A percentile compares a stretch with the other conserved stretches of the same genome.
phyloP scores from a whole-genome alignment of 1,140 invertebrate genomes.

The Galendromus occidentalis region DNA sequence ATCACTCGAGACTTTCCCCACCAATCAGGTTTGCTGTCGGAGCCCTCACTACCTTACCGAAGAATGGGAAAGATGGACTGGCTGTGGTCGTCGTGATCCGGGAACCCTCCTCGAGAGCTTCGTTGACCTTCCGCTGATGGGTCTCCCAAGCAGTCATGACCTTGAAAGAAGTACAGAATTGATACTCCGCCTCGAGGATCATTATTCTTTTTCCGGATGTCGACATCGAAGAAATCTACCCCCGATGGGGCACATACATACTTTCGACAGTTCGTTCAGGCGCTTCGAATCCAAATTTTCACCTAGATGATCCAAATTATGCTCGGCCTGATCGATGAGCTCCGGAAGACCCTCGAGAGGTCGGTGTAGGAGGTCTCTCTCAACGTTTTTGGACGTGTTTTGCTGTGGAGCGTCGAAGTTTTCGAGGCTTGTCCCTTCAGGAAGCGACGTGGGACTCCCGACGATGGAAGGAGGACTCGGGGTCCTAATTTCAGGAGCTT shows the following conservation, averaged over 20 bases:
- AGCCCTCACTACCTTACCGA: background rate
- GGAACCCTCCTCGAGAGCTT: background rate
- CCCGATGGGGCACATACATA: background rate
- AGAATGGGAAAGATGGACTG: background rate
- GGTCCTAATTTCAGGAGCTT: no score
- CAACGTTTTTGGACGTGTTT: no score
- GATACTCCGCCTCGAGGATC: no score
- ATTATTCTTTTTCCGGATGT: no score
- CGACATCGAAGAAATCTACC: no score
- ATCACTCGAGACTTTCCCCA: no score
- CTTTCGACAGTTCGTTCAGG: background rate
- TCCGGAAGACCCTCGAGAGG: background rate
- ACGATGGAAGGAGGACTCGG: no score
- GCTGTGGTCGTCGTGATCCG: background rate
- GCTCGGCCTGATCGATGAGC: background rate
- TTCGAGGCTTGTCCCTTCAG: no score
- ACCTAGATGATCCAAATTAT: background rate
- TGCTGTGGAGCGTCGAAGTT: no score
- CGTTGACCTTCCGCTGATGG: background rate
- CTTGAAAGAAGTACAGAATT: background rate
- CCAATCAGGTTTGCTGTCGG: no score
- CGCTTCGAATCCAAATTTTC: background rate
- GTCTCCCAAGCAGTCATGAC: constrained; percentile 1
- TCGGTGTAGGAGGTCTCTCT: background rate
- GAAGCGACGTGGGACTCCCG: no score